Evolutionary conservation across 2,797 vertebrate species (phyloP), one percentile per base, ranked within the genome.

Genomic region (Rachycentron canadum): DNA sequence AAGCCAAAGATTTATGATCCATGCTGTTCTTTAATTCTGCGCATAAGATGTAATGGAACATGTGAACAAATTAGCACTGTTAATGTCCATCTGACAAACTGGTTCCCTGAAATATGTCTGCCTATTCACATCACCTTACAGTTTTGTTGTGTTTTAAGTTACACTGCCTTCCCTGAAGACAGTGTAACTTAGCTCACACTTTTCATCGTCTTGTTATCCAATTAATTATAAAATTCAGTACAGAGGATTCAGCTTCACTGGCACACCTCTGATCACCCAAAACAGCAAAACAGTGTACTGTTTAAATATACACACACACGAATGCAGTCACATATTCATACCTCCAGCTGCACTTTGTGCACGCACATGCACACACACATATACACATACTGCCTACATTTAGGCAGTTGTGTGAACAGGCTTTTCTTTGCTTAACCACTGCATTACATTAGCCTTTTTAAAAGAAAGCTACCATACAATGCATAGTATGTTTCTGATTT

Each of bases 351-450:
- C 19, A 26, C 16, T 50, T 26, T 4, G 4, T 49, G 41, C 45
- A 78, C 67, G 59, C 45, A 30, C 49, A 14, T 17, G 3, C 53
- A 43, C 45, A 81, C 38, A 38, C 11, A 38, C 2, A 45, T 17
- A 6, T 41, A 45, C 47, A 78, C 68, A 64, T 40, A 32, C 45
- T n/a, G 45, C 43, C 45, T n/a, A 38, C 43, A 58, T 74, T 65
- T 43, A 63, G 52, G 57, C 47, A 9, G 25, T 30, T 25, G 58
- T 65, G 75, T 85, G 62, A 83, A 70, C 62, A 25, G 73, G 47
- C 60, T 60, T 76, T 70, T 86, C 55, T 77, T 41, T 55, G n/a
- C 10, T 26, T 28, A 28, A 43, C 43, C 11, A 7, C 56, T 58
- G 67, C 34, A 58, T 70, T 45, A 76, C 58, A 65, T 50, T 40